Conservation (phyloP, 2,888 invertebrate genomes). For the Scotopteryx bipunctaria region DNA sequence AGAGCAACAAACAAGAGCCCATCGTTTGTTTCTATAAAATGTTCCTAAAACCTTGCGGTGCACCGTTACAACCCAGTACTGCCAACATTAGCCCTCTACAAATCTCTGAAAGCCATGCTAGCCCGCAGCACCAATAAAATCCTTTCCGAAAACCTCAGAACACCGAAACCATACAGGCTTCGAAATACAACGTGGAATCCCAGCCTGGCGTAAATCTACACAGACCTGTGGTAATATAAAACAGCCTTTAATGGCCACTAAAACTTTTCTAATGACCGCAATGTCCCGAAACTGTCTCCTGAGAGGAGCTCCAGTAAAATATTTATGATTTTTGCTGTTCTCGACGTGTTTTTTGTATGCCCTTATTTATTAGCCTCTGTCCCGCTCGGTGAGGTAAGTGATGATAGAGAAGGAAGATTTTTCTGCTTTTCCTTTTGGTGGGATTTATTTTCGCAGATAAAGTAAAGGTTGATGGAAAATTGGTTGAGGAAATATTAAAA, state of each 20-base stretch:
- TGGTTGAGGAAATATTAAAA: slow-evolving; percentile 12
- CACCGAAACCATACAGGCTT: slow-evolving; percentile 22
- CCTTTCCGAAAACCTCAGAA: slow-evolving; percentile 19
- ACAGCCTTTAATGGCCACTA: slow-evolving; percentile 70
- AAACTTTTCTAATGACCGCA: slow-evolving; percentile 74
- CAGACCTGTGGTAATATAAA: slow-evolving; percentile 61
- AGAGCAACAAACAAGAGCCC: background rate
- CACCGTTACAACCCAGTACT: slow-evolving; percentile 14
- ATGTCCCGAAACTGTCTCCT: slow-evolving; percentile 71
- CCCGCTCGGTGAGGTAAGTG: slow-evolving; percentile 24
- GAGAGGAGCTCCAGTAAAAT: slow-evolving; percentile 64
- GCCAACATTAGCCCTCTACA: slow-evolving; percentile 17
- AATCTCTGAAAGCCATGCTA: slow-evolving; percentile 22
- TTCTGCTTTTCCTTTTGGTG: slow-evolving; percentile 20
- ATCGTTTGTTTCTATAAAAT: background rate
- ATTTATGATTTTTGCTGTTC: slow-evolving; percentile 43
- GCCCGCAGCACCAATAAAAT: slow-evolving; percentile 22
- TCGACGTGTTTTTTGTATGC: slow-evolving; percentile 34
- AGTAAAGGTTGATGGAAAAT: slow-evolving; percentile 16
- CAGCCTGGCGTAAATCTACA: slow-evolving; percentile 53
- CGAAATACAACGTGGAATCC: slow-evolving; percentile 30
- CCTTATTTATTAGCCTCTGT: slow-evolving; percentile 29
- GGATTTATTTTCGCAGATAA: slow-evolving; percentile 13
- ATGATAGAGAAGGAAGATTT: slow-evolving; percentile 25
- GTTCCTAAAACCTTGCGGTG: slow-evolving; percentile 3